These are phyloP conservation scores for Drosophila dives DNA, from an alignment of 2,888 invertebrate species.

Conservation along the genomic window DNA sequence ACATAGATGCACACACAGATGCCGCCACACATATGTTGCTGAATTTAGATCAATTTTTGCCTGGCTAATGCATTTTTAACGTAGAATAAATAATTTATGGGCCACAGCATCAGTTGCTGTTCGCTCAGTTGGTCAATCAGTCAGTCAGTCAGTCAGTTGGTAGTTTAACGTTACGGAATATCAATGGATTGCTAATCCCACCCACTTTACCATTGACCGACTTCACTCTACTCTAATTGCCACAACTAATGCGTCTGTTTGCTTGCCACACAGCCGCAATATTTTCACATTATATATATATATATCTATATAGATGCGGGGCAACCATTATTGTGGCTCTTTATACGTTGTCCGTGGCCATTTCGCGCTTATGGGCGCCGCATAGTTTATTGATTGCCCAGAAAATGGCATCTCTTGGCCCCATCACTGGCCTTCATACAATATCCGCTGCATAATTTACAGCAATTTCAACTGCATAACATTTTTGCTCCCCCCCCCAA, in stretches of 20 bases:
- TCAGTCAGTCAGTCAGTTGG: slow-evolving; percentile 31
- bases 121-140: slow-evolving; percentile 24
- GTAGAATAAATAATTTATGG: slow-evolving; percentile 70
- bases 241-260: slow-evolving; percentile 55
- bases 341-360: slow-evolving; percentile 9
- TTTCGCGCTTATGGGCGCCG: slow-evolving; percentile 11
- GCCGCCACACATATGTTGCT: background rate
- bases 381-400: slow-evolving; percentile 66
- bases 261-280: slow-evolving; percentile 40
- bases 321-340: slow-evolving; percentile 30
- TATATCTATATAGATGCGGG: slow-evolving; percentile 8
- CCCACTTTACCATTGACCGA: background rate
- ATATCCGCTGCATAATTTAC: slow-evolving; percentile 74
- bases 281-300: slow-evolving; percentile 47
- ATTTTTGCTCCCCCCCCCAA: background rate
- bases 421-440: slow-evolving; percentile 67
- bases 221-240: slow-evolving; percentile 66
- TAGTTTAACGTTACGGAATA: slow-evolving; percentile 31
- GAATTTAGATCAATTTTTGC: slow-evolving; percentile 34
- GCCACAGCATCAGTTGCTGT: slow-evolving; percentile 27
- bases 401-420: slow-evolving; percentile 49
- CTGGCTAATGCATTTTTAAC: slow-evolving; percentile 75
- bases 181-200: slow-evolving; percentile 8
- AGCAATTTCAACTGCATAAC: slow-evolving; percentile 54
- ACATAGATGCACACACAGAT: background rate